These are phyloP conservation scores for Corythornis leucogaster DNA, from an alignment of 2,797 vertebrate species.

Conservation along the genomic window DNA sequence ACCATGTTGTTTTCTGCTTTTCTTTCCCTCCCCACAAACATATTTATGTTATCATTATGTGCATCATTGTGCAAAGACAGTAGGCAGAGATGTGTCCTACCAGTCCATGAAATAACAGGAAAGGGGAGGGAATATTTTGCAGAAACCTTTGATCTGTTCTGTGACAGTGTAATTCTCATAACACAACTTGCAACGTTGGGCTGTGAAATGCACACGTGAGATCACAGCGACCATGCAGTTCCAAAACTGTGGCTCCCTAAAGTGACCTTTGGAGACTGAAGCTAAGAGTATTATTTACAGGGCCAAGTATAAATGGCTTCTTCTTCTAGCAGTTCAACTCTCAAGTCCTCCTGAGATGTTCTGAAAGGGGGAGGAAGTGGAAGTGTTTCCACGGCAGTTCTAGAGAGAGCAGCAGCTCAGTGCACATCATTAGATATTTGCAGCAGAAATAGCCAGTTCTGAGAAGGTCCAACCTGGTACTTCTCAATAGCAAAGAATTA, in stretches of 20 bases:
- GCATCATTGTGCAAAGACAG: neutral
- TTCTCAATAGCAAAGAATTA: neutral
- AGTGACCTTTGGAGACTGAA: neutral
- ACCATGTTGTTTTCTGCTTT: neutral
- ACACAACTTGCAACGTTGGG: neutral
- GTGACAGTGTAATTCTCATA: neutral
- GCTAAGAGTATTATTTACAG: neutral
- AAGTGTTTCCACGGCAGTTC: neutral
- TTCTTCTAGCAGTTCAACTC: neutral
- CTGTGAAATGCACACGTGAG: neutral
- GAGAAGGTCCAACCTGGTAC: neutral
- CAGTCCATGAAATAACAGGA: neutral
- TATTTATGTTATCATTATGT: neutral
- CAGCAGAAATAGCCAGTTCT: neutral
- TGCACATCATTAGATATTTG: neutral
- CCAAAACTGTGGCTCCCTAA: neutral
- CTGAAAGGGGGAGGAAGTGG: neutral
- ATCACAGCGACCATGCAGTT: neutral
- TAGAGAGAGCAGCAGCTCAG: neutral
- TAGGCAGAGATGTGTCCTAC: neutral
- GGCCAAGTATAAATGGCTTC: neutral
- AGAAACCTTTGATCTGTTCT: neutral
- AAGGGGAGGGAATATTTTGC: neutral
- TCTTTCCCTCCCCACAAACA: neutral
- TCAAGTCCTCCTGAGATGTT: neutral